Conservation (phyloP, 2,888 invertebrate genomes). For the Eristalis pertinax region DNA sequence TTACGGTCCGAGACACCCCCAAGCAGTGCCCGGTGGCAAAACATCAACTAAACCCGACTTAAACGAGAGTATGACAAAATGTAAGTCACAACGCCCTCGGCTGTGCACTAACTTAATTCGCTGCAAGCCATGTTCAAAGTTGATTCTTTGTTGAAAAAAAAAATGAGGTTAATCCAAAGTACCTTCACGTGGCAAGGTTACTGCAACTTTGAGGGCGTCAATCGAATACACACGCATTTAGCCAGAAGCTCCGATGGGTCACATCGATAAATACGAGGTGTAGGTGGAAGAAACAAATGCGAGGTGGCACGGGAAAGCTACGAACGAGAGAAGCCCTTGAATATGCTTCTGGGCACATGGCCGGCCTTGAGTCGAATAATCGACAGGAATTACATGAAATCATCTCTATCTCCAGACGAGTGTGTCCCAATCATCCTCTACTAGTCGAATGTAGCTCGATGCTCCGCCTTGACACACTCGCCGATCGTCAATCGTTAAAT, state of each 20-base stretch:
- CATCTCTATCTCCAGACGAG: too few species aligned
- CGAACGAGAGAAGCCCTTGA: too few species aligned
- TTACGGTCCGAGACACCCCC: background rate
- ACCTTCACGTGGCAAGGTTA: background rate
- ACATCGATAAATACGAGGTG: background rate
- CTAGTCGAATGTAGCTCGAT: too few species aligned
- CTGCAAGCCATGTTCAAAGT: constrained; percentile 1
- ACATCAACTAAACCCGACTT: background rate
- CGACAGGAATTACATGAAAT: too few species aligned
- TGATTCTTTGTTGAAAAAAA: background rate
- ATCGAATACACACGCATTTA: background rate
- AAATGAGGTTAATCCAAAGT: constrained; percentile 3
- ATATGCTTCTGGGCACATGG: too few species aligned
- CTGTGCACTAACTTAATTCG: background rate
- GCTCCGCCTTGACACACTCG: too few species aligned
- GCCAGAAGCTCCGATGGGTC: background rate
- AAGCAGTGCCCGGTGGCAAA: background rate
- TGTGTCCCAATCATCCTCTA: too few species aligned
- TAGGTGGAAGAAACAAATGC: background rate
- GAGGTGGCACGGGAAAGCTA: too few species aligned
- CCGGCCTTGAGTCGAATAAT: too few species aligned
- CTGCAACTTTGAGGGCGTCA: constrained; percentile 3
- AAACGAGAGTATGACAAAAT: background rate
- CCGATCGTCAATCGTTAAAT: background rate
- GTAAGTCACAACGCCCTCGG: background rate